Evolutionary conservation across 1,140 invertebrate species (phyloP).

Genomic region (Chionoecetes opilio): DNA sequence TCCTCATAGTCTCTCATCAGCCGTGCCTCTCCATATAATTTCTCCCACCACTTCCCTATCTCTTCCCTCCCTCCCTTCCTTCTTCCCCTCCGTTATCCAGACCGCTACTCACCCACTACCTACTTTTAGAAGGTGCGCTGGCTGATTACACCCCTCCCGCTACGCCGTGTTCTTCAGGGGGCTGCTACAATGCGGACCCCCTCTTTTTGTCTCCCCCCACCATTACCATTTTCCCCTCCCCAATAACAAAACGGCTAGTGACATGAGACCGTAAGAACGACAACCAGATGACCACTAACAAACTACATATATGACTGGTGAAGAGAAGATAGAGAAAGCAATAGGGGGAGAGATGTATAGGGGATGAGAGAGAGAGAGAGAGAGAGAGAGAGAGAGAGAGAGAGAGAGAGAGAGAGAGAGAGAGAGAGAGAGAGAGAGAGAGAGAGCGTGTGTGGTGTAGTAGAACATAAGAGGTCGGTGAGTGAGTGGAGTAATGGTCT

Average conservation of each 20-base stretch:
- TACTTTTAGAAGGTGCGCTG: too few relatives aligned
- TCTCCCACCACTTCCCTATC: not conserved
- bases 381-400: constrained; percentile 21
- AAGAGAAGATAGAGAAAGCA: not conserved
- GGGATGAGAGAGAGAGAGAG: not conserved
- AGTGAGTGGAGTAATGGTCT: not conserved
- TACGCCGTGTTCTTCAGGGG: too few relatives aligned
- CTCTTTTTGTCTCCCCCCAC: not conserved
- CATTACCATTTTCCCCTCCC: not conserved
- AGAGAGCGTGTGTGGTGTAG: not conserved
- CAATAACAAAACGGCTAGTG: not conserved
- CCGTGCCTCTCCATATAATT: not conserved
- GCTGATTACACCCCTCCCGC: too few relatives aligned
- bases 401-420: not conserved
- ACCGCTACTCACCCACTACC: not conserved
- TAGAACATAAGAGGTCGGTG: not conserved
- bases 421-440: not conserved
- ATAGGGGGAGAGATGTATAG: not conserved
- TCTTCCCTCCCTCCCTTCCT: not conserved
- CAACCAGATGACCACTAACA: not conserved
- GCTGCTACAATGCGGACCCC: not conserved
- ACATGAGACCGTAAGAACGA: not conserved
- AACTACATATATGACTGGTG: not conserved
- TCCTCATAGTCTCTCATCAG: too few relatives aligned
- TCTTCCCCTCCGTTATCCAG: not conserved